Conservation (phyloP, 2,113 vertebrate genomes). For the Oriolus oriolus region DNA sequence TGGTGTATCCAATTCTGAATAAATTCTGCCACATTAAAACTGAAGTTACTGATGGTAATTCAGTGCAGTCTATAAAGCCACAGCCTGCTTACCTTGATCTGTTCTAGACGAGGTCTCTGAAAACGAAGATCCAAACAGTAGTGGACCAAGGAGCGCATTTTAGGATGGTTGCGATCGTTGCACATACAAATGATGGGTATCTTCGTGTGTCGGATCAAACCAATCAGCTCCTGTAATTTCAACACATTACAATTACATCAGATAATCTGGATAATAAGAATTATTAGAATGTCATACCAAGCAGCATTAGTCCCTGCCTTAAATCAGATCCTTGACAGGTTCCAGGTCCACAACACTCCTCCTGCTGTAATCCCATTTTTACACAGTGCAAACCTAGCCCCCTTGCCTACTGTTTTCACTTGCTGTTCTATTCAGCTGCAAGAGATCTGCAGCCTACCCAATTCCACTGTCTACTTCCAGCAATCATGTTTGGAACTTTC, state of each 20-base stretch:
- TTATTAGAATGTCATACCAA: background rate
- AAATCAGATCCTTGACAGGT: background rate
- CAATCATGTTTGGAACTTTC: background rate
- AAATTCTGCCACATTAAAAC: background rate
- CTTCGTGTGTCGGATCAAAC: conserved; percentile 87
- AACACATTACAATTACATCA: background rate
- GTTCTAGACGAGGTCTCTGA: conserved; percentile 90
- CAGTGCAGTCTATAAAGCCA: background rate
- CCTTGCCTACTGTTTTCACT: background rate
- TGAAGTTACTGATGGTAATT: background rate
- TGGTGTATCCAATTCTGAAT: background rate
- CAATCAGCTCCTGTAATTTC: conserved; percentile 85
- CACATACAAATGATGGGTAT: conserved; percentile 99
- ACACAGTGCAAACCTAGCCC: background rate
- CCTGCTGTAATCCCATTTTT: background rate
- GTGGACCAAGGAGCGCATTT: conserved; percentile 92
- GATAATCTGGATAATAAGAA: background rate
- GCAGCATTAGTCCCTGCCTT: background rate
- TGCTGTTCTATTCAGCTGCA: background rate
- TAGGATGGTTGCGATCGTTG: conserved; percentile 94
- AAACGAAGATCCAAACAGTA: conserved; percentile 96
- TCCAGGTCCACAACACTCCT: background rate
- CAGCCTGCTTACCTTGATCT: conserved; percentile 85
- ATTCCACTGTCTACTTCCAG: background rate
- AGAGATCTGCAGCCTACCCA: background rate